phyloP scores from a whole-genome alignment of 2,113 vertebrate genomes.

The Synodontis membranacea region DNA sequence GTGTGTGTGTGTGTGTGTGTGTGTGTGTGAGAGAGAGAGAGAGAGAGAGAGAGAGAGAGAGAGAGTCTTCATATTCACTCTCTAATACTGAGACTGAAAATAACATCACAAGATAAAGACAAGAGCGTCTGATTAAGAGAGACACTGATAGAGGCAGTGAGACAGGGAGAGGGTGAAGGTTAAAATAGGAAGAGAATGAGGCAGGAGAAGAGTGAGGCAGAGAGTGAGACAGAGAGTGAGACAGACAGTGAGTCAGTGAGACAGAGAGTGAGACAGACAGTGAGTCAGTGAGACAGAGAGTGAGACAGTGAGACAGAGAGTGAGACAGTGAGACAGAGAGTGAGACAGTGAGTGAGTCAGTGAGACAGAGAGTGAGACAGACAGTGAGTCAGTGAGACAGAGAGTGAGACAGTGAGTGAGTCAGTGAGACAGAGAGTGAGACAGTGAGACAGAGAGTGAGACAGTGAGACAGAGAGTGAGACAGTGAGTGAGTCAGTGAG shows the following conservation, averaged over 20 bases:
- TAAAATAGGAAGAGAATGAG: background rate
- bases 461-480: background rate
- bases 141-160: no score
- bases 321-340: background rate
- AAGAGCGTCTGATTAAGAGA: background rate
- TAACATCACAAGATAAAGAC: background rate
- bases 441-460: background rate
- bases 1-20: background rate
- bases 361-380: background rate
- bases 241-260: no score
- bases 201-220: background rate
- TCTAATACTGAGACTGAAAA: slow-evolving; percentile 13
- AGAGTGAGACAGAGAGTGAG: background rate
- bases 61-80: background rate
- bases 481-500: background rate
- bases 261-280: background rate
- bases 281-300: background rate
- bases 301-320: no score
- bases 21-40: slow-evolving; percentile 2
- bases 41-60: no score
- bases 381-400: background rate
- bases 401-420: no score
- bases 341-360: background rate
- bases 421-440: background rate
- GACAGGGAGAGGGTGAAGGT: no score